phyloP scores from a whole-genome alignment of 2,797 vertebrate species.

The Austrolebias charrua region DNA sequence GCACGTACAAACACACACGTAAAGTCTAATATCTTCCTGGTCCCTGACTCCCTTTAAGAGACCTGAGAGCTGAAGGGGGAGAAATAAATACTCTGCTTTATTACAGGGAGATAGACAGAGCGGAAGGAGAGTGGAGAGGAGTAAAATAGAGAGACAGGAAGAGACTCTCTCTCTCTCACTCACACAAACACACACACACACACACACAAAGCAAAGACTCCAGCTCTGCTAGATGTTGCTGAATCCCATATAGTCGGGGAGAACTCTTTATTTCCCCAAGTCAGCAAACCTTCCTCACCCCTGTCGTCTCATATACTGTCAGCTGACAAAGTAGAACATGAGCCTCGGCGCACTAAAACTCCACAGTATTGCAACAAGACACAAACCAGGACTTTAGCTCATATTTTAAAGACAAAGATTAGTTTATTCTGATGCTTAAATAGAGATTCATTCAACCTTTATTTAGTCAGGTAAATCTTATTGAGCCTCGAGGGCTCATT shows the following conservation, averaged over 20 bases:
- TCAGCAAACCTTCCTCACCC: constrained; percentile 74
- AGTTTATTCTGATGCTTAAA: constrained; percentile 7
- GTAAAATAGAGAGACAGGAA: constrained; percentile 59
- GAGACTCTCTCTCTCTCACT: constrained; percentile 36
- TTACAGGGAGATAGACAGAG: constrained; percentile 72
- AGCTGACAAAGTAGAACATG: constrained; percentile 57
- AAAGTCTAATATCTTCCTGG: constrained; percentile 72
- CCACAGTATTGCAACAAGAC: constrained; percentile 17
- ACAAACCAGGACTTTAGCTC: constrained; percentile 17
- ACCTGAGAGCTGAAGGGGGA: constrained; percentile 58
- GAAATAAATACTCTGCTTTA: constrained; percentile 82
- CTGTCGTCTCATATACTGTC: constrained; percentile 63
- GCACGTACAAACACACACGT: constrained; percentile 43
- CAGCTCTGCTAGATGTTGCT: constrained; percentile 60
- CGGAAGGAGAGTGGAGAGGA: constrained; percentile 34
- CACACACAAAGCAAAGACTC: constrained; percentile 23
- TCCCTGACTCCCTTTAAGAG: constrained; percentile 78
- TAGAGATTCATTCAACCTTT: no score
- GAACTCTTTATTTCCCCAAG: constrained; percentile 74
- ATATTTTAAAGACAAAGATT: constrained; percentile 11
- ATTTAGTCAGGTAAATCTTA: no score
- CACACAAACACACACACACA: constrained; percentile 18
- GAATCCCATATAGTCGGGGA: constrained; percentile 60
- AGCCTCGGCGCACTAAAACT: constrained; percentile 34
- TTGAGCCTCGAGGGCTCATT: no score